Evolutionary conservation across 2,888 invertebrate genomes (phyloP).

Genomic region (Achlya flavicornis): DNA sequence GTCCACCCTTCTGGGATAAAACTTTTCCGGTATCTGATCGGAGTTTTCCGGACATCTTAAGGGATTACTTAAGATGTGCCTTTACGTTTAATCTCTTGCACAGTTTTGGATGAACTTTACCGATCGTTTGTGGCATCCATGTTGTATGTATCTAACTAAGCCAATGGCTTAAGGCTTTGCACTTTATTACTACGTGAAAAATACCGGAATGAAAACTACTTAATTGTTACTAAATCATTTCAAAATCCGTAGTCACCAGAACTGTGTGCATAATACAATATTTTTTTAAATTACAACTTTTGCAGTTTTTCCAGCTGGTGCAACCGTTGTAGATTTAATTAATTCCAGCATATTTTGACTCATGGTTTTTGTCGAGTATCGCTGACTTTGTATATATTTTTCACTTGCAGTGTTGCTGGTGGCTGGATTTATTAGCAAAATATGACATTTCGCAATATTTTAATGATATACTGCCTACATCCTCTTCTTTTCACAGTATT

Average conservation of each 20-base stretch:
- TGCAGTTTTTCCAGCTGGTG: conserved; percentile 2
- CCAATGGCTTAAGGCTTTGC: not conserved
- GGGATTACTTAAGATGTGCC: conserved; percentile 36
- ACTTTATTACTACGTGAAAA: not conserved
- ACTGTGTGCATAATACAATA: not conserved
- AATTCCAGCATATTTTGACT: conserved; percentile 4
- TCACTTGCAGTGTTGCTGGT: not conserved
- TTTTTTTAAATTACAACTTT: conserved; percentile 1
- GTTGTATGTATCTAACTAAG: no score
- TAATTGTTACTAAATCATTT: not conserved
- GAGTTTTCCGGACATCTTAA: conserved; percentile 46
- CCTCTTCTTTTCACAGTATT: not conserved
- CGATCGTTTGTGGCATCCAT: not conserved
- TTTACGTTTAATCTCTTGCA: conserved; percentile 29
- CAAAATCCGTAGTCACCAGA: not conserved
- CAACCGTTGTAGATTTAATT: not conserved
- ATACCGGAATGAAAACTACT: not conserved
- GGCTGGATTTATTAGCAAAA: not conserved
- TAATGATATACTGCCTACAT: no score
- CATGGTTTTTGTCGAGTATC: conserved; percentile 2
- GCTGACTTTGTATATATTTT: not conserved
- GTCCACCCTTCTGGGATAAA: conserved; percentile 45
- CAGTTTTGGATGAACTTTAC: not conserved
- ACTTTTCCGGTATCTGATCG: conserved; percentile 51
- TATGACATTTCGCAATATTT: not conserved